These are phyloP conservation scores for Byasa hedistus DNA, from an alignment of 2,888 invertebrate genomes.

Conservation along the genomic window DNA sequence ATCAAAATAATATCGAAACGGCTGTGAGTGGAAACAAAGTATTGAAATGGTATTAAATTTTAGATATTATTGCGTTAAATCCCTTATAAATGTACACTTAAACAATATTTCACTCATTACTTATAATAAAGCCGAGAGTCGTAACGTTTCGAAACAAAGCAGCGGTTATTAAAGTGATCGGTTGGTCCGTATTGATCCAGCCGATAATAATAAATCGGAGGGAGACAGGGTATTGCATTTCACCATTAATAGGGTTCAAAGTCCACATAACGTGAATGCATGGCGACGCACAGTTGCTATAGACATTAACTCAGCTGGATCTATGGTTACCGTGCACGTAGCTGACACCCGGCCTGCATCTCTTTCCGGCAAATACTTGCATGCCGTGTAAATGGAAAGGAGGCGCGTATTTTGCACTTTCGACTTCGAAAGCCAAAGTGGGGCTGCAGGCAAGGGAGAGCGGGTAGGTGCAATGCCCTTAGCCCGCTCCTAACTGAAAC, in stretches of 20 bases:
- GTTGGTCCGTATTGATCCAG: constrained; percentile 52
- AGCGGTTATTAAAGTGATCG: constrained; percentile 14
- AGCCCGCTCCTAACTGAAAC: constrained; percentile 62
- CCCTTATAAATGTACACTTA: constrained; percentile 15
- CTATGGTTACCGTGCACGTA: constrained; percentile 63
- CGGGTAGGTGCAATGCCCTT: constrained; percentile 77
- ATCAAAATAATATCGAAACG: constrained; percentile 36
- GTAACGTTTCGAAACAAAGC: background rate
- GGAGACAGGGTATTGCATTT: constrained; percentile 55
- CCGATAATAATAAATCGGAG: constrained; percentile 55
- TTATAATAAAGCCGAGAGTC: background rate
- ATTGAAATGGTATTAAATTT: constrained; percentile 22
- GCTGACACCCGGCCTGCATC: constrained; percentile 63
- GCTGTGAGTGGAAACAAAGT: constrained; percentile 52
- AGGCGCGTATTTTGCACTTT: constrained; percentile 57
- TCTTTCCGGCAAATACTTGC: constrained; percentile 62
- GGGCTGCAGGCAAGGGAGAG: constrained; percentile 79
- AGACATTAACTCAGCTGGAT: constrained; percentile 65
- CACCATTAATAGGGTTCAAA: constrained; percentile 74
- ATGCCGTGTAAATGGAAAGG: constrained; percentile 55
- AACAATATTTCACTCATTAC: background rate
- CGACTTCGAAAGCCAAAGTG: constrained; percentile 68
- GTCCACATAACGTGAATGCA: constrained; percentile 69
- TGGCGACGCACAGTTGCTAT: constrained; percentile 44
- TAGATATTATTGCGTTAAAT: constrained; percentile 46